phyloP scores from a whole-genome alignment of 2,797 vertebrate species.

The Acropternis orthonyx region DNA sequence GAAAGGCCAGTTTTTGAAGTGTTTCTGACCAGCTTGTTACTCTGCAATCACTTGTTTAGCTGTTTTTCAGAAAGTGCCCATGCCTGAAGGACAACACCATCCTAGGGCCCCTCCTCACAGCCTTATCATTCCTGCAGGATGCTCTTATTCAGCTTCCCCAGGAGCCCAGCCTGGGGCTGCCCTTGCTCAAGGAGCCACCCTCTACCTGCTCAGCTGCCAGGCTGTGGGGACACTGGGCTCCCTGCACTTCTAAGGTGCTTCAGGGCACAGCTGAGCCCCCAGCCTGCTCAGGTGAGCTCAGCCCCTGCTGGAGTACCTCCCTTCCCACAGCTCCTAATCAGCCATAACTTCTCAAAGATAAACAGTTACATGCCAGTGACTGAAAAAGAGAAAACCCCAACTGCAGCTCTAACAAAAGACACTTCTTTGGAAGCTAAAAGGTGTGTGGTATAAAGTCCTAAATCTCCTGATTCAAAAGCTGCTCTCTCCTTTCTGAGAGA shows the following conservation, averaged over 20 bases:
- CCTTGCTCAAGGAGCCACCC: background rate
- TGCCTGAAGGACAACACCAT: background rate
- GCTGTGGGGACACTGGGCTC: background rate
- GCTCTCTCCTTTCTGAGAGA: background rate
- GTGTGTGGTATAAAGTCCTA: background rate
- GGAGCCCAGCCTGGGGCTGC: background rate
- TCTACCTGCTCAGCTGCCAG: background rate
- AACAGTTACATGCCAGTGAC: background rate
- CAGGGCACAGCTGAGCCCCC: background rate
- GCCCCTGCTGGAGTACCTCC: background rate
- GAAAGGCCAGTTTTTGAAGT: background rate
- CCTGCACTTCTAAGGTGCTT: background rate
- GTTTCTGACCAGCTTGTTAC: background rate
- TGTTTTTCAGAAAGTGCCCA: background rate
- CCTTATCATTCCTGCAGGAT: background rate
- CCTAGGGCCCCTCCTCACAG: background rate
- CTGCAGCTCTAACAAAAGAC: background rate
- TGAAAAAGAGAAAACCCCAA: background rate
- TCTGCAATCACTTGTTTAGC: background rate
- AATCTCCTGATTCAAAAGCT: background rate
- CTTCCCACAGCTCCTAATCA: background rate
- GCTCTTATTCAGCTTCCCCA: background rate
- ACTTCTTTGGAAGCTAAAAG: background rate
- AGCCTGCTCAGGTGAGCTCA: background rate
- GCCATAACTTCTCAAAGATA: background rate